Base-by-base conservation (phyloP, 2,888 invertebrate species). In the Epinotia demarniana region DNA sequence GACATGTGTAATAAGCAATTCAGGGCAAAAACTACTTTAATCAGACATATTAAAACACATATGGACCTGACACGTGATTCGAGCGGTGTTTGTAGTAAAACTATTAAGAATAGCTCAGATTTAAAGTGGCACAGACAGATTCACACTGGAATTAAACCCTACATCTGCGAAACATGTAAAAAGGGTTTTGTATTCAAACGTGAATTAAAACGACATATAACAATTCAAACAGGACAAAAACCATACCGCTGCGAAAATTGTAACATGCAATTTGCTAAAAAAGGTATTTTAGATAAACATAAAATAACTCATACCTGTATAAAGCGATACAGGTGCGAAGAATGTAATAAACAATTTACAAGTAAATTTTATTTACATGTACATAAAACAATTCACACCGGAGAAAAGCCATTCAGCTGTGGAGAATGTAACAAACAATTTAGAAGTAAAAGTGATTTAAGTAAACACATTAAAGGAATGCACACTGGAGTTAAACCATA, bases 1-100 rank as follows among this genome's bases (percentile, higher is more conserved):
- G 66, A 67, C n/a, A 18, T 55, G 16, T 67, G 66, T 53, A 55
- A 67, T 6, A 67, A 33, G 18, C 16, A 33, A 67, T 55, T 67
- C 18, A 55, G 23, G 0, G 0, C n/a, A 33, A 33, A 55, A 55
- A 9, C 27, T 0, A 13, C 1, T 11, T 33, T 67, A 11, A 6
- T 33, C 12, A 55, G 12, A n/a, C 66, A 67, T 55, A 49, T 49
- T 16, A 49, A 16, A 27, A 27, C 8, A 39, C 33, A 18, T 19
- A 18, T 12, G 18, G 62, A 12, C 12, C 62, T 43, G 19, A 39
- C 19, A 18, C 43, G 43, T 4, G n/a, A 43, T 12, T 18, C 62
- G 43, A 46, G 63, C 46, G 16, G 8, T 2, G 12, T 46, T 6
- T 63, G 46, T 46, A 46, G 19, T 23, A 46, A 63, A 19, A 39